Evolutionary conservation across 2,797 vertebrate species (phyloP).

Genomic region (Crypturellus tataupa): DNA sequence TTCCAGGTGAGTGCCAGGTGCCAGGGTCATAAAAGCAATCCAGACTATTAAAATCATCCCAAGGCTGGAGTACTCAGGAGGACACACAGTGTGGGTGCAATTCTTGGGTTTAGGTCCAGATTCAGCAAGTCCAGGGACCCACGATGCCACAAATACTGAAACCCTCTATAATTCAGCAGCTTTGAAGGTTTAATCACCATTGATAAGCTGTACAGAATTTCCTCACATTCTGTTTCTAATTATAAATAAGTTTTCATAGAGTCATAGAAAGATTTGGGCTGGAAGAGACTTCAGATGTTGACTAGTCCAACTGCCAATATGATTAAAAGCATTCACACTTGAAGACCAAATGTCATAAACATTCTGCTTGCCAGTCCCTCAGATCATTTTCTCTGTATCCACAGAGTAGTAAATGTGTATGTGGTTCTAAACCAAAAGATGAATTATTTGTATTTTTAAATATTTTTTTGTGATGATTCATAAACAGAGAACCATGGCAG

Average conservation of each 20-base stretch:
- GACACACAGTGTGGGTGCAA: rapidly evolving
- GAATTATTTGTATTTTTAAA: background rate
- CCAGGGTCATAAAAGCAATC: background rate
- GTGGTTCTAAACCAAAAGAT: too few species aligned
- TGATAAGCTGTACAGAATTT: background rate
- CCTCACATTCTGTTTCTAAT: background rate
- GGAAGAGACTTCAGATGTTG: background rate
- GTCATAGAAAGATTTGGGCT: background rate
- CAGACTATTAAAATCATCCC: background rate
- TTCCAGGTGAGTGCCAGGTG: background rate
- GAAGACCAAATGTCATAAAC: background rate
- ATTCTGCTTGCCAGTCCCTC: background rate
- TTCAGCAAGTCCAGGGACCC: background rate
- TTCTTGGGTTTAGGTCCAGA: background rate
- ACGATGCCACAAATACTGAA: background rate
- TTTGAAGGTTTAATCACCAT: background rate
- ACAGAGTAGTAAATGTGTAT: background rate
- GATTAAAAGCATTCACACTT: background rate
- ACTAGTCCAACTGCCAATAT: background rate
- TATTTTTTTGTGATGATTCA: background rate
- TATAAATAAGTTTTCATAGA: background rate
- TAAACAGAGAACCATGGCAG: background rate
- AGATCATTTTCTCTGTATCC: background rate
- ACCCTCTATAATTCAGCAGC: background rate
- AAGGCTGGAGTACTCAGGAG: background rate